Base-by-base conservation (phyloP, 1,140 invertebrate genomes). In the Latrodectus geometricus region DNA sequence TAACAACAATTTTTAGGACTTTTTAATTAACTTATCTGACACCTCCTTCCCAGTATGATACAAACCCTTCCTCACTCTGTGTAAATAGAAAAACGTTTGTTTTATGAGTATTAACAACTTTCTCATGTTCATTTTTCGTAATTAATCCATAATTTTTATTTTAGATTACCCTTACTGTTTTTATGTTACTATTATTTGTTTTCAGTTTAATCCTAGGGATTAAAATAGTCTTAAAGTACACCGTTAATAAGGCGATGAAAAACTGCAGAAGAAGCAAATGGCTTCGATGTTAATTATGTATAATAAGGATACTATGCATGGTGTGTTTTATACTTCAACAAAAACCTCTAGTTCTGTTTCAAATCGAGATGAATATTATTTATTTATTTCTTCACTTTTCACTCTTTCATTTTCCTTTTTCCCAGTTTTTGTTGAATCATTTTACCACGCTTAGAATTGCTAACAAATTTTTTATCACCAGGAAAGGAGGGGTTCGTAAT, bases 101-200 rank as follows among this genome's bases (percentile, higher is more conserved):
- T 21, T 85, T 23, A 68, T 85, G 65, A 52, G 56, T 20, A 85
- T 77, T 86, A 77, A 77, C 66, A 77, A 70, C 61, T 72, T 78
- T 23, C 65, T 50, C 69, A 70, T 70, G 56, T 75, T 76, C 73
- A 69, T 65, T 84, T 76, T 54, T 75, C 35, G 65, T 86, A 86
- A 86, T 86, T 86, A 86, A 86, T 86, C 83, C 78, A 72, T 78
- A 69, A 86, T 86, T 86, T 86, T 86, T 86, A 56, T 78, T 78
- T 35, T 49, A 52, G 50, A 72, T 81, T 70, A 79, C 56, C 68
- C 56, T 49, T 72, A n/a, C 75, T 70, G 15, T 84, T 84, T 84
- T 84, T 75, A 35, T 75, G 20, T n/a, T 17, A 35, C 49, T 21
- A 20, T 21, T 21, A 9, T 85, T 85, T 85, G 66, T 21, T 52